Conservation (phyloP, 2,888 invertebrate genomes). For the Habrosyne pyritoides region DNA sequence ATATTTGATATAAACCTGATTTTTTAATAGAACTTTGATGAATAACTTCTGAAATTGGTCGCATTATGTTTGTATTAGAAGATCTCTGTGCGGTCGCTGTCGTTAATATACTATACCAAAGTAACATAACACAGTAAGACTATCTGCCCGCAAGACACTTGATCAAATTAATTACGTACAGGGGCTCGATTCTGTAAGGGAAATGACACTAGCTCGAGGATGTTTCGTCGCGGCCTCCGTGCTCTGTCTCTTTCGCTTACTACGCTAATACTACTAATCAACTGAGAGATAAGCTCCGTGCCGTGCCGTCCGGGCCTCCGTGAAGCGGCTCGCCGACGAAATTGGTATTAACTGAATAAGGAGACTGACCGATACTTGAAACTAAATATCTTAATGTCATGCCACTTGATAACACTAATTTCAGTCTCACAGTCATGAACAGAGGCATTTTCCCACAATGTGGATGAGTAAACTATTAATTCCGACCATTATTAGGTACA, state of each 20-base stretch:
- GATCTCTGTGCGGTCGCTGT: neutral
- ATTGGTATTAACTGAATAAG: no score
- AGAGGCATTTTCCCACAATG: neutral
- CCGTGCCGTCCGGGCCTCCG: no score
- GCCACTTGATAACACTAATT: neutral
- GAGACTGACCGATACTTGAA: neutral
- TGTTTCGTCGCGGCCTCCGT: no score
- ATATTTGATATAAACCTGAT: no score
- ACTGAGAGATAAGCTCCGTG: no score
- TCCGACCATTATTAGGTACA: neutral
- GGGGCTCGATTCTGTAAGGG: no score
- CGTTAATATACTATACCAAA: neutral
- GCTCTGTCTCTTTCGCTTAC: no score
- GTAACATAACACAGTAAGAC: neutral
- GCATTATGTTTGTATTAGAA: no score
- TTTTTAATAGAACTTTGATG: neutral
- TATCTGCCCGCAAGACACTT: neutral
- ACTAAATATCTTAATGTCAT: neutral
- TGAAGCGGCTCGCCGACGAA: no score
- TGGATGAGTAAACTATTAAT: neutral
- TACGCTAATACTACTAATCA: no score
- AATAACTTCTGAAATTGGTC: no score
- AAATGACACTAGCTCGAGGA: no score
- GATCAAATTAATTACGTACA: neutral
- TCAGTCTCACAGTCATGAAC: neutral